A percentile compares a stretch with the other conserved stretches of the same genome.
phyloP scores from a whole-genome alignment of 2,888 invertebrate species.

The Gryllus longicercus region DNA sequence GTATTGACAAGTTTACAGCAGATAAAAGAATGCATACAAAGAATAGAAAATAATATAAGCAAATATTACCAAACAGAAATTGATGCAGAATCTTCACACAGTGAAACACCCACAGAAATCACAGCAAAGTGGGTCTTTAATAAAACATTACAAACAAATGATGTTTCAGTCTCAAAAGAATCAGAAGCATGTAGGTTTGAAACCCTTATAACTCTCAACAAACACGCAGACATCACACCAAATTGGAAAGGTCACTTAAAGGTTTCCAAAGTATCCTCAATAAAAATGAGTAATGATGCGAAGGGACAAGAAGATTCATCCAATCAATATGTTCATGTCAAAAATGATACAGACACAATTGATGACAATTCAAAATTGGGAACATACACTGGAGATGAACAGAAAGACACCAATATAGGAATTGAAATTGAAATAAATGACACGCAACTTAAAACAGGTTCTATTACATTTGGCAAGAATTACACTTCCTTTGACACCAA shows the following conservation, averaged over 20 bases:
- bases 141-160: not conserved
- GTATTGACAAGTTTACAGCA: not conserved
- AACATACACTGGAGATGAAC: too few species aligned
- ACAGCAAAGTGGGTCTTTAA: constrained; percentile 1
- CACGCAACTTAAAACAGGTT: not conserved
- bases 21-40: not conserved
- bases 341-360: not conserved
- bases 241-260: not conserved
- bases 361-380: not conserved
- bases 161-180: not conserved
- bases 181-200: not conserved
- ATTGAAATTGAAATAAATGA: not conserved
- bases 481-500: not conserved
- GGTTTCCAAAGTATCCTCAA: not conserved
- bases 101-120: not conserved
- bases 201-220: not conserved
- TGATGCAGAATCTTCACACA: not conserved
- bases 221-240: not conserved
- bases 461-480: constrained; percentile 17
- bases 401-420: not conserved
- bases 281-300: not conserved
- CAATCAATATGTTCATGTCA: not conserved
- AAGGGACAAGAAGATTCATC: not conserved
- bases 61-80: not conserved
- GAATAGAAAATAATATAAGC: not conserved